Evolutionary conservation across 2,888 invertebrate genomes (phyloP).

Genomic region (Erebia ligea): DNA sequence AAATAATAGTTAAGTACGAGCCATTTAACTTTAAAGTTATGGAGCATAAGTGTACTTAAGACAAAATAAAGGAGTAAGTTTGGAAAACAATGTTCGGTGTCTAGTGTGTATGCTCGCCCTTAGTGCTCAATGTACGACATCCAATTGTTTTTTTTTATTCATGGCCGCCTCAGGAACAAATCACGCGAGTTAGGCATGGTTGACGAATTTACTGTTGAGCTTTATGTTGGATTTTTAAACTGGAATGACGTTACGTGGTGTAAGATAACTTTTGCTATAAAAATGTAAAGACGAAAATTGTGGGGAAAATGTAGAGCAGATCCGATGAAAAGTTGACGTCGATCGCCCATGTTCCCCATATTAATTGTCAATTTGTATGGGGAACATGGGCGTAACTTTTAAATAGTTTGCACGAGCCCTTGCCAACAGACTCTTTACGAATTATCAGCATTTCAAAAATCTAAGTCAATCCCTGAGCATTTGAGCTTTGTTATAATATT

Average conservation of each 20-base stretch:
- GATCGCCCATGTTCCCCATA: too few relatives aligned
- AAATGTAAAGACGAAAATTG: background rate
- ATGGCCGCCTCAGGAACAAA: conserved; percentile 41
- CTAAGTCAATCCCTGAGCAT: too few relatives aligned
- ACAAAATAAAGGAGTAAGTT: background rate
- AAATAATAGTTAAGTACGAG: too few relatives aligned
- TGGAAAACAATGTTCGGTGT: background rate
- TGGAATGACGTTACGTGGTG: conserved; percentile 7
- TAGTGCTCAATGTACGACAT: conserved; percentile 47
- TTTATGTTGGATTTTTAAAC: conserved; percentile 20
- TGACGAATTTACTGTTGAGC: conserved; percentile 31
- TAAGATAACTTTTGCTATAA: conserved; percentile 2
- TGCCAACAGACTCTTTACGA: too few relatives aligned
- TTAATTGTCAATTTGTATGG: background rate
- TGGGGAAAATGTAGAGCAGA: background rate
- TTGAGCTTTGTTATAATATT: too few relatives aligned
- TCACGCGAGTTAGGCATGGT: conserved; percentile 50
- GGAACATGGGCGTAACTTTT: background rate
- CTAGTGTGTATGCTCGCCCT: conserved; percentile 12
- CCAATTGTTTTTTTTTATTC: conserved; percentile 50
- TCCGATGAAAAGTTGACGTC: background rate
- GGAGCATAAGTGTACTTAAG: too few relatives aligned
- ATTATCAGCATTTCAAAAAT: too few relatives aligned
- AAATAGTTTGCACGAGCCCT: too few relatives aligned
- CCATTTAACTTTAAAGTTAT: too few relatives aligned